Percentiles rank a stretch among this genome's conserved stretches.
phyloP scores from a whole-genome alignment of 2,888 invertebrate species.

The Eupithecia exiguata region DNA sequence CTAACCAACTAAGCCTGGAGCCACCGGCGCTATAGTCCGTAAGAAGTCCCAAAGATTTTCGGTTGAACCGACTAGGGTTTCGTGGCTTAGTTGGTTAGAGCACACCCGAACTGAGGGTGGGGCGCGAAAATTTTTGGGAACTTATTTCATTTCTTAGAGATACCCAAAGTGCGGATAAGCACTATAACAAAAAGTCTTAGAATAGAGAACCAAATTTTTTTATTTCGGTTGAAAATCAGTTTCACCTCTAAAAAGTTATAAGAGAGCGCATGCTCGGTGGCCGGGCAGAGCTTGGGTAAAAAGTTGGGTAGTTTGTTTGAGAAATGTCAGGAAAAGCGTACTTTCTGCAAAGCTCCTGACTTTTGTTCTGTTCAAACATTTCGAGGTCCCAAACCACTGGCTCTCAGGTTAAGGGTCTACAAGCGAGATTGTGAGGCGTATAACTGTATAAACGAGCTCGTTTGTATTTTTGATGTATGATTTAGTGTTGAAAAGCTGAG shows the following conservation, averaged over 20 bases:
- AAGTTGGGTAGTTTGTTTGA: conserved; percentile 41
- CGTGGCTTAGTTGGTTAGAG: too few relatives aligned
- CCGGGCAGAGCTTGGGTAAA: conserved; percentile 28
- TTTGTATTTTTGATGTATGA: conserved; percentile 1
- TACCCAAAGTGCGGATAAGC: too few relatives aligned
- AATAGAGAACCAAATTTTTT: not conserved
- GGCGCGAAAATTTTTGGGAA: too few relatives aligned
- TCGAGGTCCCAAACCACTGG: conserved; percentile 11
- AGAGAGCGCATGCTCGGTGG: not conserved
- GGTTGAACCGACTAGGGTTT: too few relatives aligned
- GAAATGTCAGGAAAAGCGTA: conserved; percentile 29
- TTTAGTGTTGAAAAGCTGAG: conserved; percentile 5
- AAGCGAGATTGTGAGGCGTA: conserved; percentile 1
- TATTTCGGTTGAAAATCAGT: not conserved
- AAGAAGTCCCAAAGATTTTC: too few relatives aligned
- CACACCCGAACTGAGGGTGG: too few relatives aligned
- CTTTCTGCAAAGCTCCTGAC: conserved; percentile 38
- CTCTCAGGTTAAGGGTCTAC: not conserved
- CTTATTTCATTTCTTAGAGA: too few relatives aligned
- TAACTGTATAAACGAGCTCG: not conserved
- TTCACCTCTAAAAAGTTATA: not conserved
- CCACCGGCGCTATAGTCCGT: too few relatives aligned
- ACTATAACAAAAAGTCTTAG: too few relatives aligned
- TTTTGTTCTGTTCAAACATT: conserved; percentile 28
- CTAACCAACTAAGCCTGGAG: too few relatives aligned